Evolutionary conservation across 2,888 invertebrate species (phyloP).

Genomic region (Aleiodes alternator): DNA sequence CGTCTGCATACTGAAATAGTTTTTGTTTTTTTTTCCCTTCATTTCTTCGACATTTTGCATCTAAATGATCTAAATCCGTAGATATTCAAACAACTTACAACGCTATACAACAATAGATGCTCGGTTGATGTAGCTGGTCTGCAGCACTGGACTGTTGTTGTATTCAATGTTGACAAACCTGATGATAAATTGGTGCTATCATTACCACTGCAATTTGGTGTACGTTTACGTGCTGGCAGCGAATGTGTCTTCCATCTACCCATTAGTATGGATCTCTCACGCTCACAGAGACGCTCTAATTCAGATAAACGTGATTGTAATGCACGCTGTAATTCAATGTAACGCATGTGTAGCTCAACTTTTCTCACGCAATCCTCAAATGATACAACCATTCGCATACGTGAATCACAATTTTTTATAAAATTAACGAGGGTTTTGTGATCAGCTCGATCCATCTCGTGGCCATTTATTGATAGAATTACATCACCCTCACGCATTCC

Average conservation of each 20-base stretch:
- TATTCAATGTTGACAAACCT: constrained; percentile 68
- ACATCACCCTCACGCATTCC: constrained; percentile 98
- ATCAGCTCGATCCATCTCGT: constrained; percentile 95
- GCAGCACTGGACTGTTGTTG: constrained; percentile 78
- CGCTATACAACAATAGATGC: constrained; percentile 77
- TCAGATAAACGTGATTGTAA: constrained; percentile 91
- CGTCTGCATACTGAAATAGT: constrained; percentile 70
- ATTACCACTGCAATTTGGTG: constrained; percentile 78
- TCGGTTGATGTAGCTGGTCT: constrained; percentile 89
- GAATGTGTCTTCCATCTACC: constrained; percentile 94
- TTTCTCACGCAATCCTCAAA: constrained; percentile 98
- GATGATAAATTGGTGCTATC: constrained; percentile 66
- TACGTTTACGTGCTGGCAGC: constrained; percentile 89
- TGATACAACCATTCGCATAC: constrained; percentile 96
- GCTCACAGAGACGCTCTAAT: constrained; percentile 86
- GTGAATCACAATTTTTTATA: constrained; percentile 91
- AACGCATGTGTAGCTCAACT: constrained; percentile 94
- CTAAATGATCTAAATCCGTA: neutral
- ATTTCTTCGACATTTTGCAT: neutral
- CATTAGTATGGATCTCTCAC: constrained; percentile 89
- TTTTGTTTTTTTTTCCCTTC: constrained; percentile 5
- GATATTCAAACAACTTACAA: constrained; percentile 65
- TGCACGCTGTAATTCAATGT: constrained; percentile 90
- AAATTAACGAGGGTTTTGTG: constrained; percentile 94
- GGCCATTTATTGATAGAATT: constrained; percentile 96